Percentiles rank a stretch among this genome's conserved stretches.
Conservation (phyloP, 1,140 invertebrate genomes). For the Monomorium pharaonis region DNA sequence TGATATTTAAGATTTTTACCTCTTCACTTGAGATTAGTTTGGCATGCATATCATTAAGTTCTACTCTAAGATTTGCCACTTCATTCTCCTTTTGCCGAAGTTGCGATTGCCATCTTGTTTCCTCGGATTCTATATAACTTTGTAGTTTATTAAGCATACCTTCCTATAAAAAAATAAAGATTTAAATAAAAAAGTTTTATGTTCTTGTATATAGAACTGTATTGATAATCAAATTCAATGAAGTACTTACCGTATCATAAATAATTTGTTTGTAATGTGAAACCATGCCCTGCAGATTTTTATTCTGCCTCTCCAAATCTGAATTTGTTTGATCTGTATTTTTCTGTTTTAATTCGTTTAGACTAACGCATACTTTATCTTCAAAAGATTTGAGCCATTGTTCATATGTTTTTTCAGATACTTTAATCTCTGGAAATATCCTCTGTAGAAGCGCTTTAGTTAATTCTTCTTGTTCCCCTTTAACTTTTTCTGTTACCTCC, state of each 20-base stretch:
- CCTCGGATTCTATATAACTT: conserved; percentile 89
- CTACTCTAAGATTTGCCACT: conserved; percentile 86
- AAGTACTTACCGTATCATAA: conserved; percentile 89
- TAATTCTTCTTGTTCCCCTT: conserved; percentile 85
- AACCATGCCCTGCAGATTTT: conserved; percentile 88
- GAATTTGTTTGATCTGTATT: conserved; percentile 48
- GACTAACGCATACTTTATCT: conserved; percentile 78
- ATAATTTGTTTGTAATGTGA: conserved; percentile 91
- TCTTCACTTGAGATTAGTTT: conserved; percentile 70
- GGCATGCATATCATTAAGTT: conserved; percentile 79
- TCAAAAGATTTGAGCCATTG: conserved; percentile 87
- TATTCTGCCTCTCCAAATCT: conserved; percentile 86
- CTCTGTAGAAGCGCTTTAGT: conserved; percentile 86
- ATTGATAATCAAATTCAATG: conserved; percentile 30
- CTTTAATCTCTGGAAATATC: conserved; percentile 87
- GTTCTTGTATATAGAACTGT: background rate
- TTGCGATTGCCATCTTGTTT: conserved; percentile 89
- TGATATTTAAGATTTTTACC: conserved; percentile 47
- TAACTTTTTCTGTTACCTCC: conserved; percentile 84
- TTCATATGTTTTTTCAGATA: conserved; percentile 81
- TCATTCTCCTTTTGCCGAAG: conserved; percentile 87
- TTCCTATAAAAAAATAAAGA: conserved; percentile 86
- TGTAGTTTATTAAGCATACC: conserved; percentile 89
- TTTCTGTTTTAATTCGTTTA: conserved; percentile 72
- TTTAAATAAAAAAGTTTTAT: background rate